Evolutionary conservation across 2,888 invertebrate genomes (phyloP).

Genomic region (Sinhomidia bicolor): DNA sequence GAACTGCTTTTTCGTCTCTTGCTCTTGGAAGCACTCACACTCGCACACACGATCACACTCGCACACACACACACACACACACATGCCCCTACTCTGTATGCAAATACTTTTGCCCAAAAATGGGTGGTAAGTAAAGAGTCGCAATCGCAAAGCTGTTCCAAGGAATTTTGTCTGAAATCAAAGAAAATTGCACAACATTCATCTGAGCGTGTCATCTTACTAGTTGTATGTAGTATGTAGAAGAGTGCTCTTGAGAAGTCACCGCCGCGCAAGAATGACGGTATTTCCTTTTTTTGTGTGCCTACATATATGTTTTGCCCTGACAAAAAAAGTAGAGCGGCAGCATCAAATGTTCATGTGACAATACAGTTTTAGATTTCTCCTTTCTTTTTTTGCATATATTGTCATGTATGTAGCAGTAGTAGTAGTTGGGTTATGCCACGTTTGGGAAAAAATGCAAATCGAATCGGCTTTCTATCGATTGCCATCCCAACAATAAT

Average conservation of each 20-base stretch:
- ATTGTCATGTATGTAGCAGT: not conserved
- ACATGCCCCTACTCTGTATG: not conserved
- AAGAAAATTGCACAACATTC: conserved; percentile 59
- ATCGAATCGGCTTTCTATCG: conserved; percentile 66
- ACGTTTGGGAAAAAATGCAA: conserved; percentile 62
- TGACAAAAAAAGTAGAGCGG: not conserved
- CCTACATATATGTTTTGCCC: too few relatives aligned
- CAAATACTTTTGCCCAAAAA: conserved; percentile 15
- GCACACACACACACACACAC: not conserved
- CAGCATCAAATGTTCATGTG: not conserved
- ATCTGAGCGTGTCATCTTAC: conserved; percentile 30
- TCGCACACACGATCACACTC: not conserved
- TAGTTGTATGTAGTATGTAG: too few relatives aligned
- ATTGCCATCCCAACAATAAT: conserved; percentile 39
- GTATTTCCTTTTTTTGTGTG: not conserved
- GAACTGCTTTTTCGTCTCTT: not conserved
- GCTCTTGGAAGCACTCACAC: not conserved
- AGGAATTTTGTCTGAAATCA: conserved; percentile 62
- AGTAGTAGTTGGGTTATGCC: not conserved
- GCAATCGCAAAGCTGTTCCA: not conserved
- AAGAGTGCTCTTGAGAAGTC: not conserved
- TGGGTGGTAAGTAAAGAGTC: not conserved
- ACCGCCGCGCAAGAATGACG: not conserved
- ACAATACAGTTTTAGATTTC: not conserved
- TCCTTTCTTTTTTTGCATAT: not conserved